These are phyloP conservation scores for Panthera tigris DNA, from an alignment of 2,113 vertebrate species.

Conservation along the genomic window DNA sequence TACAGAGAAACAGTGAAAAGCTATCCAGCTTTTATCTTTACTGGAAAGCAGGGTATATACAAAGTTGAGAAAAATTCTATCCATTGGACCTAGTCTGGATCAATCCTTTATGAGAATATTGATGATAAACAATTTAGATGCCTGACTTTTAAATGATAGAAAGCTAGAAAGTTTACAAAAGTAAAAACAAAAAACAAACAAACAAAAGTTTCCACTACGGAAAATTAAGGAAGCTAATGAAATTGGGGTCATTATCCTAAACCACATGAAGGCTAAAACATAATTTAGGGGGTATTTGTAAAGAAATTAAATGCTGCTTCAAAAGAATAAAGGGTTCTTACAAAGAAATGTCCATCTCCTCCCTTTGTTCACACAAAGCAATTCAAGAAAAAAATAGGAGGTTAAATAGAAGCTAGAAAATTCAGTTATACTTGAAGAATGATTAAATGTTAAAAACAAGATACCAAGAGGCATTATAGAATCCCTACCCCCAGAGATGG, in stretches of 20 bases:
- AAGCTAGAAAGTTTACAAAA: neutral
- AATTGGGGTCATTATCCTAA: neutral
- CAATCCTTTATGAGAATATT: neutral
- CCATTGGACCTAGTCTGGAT: no score
- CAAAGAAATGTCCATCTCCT: neutral
- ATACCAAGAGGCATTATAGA: neutral
- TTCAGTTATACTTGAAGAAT: neutral
- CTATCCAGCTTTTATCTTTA: neutral
- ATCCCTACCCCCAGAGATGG: neutral
- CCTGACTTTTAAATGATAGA: neutral
- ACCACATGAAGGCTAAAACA: neutral
- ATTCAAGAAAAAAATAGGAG: slow-evolving; percentile 2
- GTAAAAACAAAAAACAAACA: neutral
- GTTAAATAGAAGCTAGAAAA: slow-evolving; percentile 32
- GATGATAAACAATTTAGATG: neutral
- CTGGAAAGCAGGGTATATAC: neutral
- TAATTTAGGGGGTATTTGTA: neutral
- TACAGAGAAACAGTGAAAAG: neutral
- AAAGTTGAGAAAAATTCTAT: neutral
- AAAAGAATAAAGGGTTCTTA: neutral
- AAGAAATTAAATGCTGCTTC: neutral
- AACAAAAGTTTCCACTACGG: neutral
- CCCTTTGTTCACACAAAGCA: neutral
- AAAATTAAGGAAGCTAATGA: neutral
- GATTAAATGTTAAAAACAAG: slow-evolving; percentile 33